Conservation (phyloP, 2,888 invertebrate species). For the Diadromus collaris region DNA sequence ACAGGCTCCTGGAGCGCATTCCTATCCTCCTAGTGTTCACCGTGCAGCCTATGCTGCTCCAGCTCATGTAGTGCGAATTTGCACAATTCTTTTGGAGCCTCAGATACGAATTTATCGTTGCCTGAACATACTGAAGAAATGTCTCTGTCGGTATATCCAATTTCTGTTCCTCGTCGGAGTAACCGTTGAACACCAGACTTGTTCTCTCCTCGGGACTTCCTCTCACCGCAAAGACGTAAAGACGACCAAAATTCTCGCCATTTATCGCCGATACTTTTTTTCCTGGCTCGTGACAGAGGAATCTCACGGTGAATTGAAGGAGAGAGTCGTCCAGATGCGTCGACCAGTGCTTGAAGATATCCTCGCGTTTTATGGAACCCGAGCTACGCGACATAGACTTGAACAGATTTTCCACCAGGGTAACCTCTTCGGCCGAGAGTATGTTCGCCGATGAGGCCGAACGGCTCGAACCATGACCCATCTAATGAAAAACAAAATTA, state of each 20-base stretch:
- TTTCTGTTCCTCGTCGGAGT: constrained; percentile 76
- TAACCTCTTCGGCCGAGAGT: constrained; percentile 76
- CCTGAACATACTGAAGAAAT: constrained; percentile 86
- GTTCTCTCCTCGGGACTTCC: constrained; percentile 77
- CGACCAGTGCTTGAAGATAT: constrained; percentile 79
- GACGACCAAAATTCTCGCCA: constrained; percentile 77
- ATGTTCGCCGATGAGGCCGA: constrained; percentile 77
- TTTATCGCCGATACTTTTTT: constrained; percentile 76
- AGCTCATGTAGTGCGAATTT: constrained; percentile 82
- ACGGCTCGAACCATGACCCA: constrained; percentile 78
- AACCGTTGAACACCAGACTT: constrained; percentile 74
- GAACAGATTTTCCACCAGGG: constrained; percentile 77
- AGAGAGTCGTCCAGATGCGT: constrained; percentile 76
- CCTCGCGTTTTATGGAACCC: constrained; percentile 78
- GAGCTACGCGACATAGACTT: constrained; percentile 79
- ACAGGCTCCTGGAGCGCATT: constrained; percentile 83
- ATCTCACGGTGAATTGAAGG: constrained; percentile 76
- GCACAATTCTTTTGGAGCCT: constrained; percentile 84
- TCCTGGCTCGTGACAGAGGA: constrained; percentile 78
- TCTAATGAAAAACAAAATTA: constrained; percentile 66
- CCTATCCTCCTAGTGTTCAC: constrained; percentile 82
- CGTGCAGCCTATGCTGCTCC: constrained; percentile 84
- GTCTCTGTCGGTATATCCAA: constrained; percentile 72
- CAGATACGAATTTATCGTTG: constrained; percentile 88
- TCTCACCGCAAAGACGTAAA: constrained; percentile 77